Percentiles rank a stretch among this genome's conserved stretches.
Conservation (phyloP, 2,888 invertebrate genomes). For the Scaeva pyrastri region DNA sequence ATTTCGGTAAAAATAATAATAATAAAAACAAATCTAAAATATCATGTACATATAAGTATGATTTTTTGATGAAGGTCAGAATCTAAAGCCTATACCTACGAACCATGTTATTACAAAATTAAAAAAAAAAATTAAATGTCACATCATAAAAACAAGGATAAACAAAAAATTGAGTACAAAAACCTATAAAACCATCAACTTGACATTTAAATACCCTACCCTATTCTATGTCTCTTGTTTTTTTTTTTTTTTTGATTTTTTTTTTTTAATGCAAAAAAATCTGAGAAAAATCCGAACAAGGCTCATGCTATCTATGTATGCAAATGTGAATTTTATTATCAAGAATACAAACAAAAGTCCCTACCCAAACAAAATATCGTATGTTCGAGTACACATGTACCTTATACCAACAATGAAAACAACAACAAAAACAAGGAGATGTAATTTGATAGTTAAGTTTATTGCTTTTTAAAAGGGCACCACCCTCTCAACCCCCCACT, state of each 20-base stretch:
- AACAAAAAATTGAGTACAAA: neutral
- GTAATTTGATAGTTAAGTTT: conserved; percentile 46
- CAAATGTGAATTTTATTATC: conserved; percentile 24
- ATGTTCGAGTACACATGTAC: neutral
- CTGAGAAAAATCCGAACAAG: conserved; percentile 5
- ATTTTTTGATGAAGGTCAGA: too few relatives aligned
- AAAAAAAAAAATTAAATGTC: neutral
- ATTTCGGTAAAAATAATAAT: too few relatives aligned
- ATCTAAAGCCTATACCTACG: too few relatives aligned
- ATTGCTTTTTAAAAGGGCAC: conserved; percentile 37
- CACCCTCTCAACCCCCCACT: neutral
- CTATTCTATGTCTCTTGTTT: neutral
- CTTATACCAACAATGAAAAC: neutral
- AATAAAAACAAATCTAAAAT: too few relatives aligned
- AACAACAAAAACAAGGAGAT: conserved; percentile 5
- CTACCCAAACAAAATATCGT: neutral
- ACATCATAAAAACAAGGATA: neutral
- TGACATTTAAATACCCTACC: conserved; percentile 7
- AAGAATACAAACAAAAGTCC: neutral
- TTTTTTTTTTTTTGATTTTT: too few relatives aligned
- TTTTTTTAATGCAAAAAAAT: neutral
- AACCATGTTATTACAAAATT: too few relatives aligned
- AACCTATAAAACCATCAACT: conserved; percentile 4
- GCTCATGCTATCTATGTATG: neutral
- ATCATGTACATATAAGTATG: too few relatives aligned